phyloP scores from a whole-genome alignment of 2,113 vertebrate species.

The Archocentrus centrarchus region DNA sequence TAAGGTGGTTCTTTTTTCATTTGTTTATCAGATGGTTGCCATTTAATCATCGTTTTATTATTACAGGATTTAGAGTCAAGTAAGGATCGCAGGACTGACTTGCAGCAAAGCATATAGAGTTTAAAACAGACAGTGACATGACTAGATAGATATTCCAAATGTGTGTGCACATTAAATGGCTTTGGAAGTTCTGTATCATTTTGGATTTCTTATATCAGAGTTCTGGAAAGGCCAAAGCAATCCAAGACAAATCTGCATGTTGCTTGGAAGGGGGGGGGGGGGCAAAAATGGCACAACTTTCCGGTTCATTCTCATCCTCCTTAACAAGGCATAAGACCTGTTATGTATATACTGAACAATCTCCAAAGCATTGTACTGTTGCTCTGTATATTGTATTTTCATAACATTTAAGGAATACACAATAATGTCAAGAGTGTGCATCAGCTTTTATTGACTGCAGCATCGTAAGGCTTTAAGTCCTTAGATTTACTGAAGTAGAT shows the following conservation, averaged over 20 bases:
- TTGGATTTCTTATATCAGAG: slow-evolving; percentile 65
- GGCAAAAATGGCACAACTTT: slow-evolving; percentile 58
- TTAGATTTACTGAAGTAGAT: not conserved
- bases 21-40: slow-evolving; percentile 64
- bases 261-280: too few species aligned
- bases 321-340: slow-evolving; percentile 52
- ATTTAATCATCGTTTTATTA: slow-evolving; percentile 72
- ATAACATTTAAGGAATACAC: slow-evolving; percentile 80
- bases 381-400: slow-evolving; percentile 82
- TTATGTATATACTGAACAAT: slow-evolving; percentile 69
- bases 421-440: slow-evolving; percentile 62
- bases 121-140: slow-evolving; percentile 81
- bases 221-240: slow-evolving; percentile 45
- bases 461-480: slow-evolving; percentile 7
- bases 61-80: slow-evolving; percentile 67
- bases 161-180: slow-evolving; percentile 87
- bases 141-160: slow-evolving; percentile 78
- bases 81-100: slow-evolving; percentile 36
- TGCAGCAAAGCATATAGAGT: slow-evolving; percentile 74
- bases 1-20: slow-evolving; percentile 53
- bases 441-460: slow-evolving; percentile 50
- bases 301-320: slow-evolving; percentile 55
- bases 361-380: slow-evolving; percentile 75
- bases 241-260: slow-evolving; percentile 64
- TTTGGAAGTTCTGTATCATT: slow-evolving; percentile 73